Conservation (phyloP, 2,888 invertebrate species). For the Ophioninae sp. region DNA sequence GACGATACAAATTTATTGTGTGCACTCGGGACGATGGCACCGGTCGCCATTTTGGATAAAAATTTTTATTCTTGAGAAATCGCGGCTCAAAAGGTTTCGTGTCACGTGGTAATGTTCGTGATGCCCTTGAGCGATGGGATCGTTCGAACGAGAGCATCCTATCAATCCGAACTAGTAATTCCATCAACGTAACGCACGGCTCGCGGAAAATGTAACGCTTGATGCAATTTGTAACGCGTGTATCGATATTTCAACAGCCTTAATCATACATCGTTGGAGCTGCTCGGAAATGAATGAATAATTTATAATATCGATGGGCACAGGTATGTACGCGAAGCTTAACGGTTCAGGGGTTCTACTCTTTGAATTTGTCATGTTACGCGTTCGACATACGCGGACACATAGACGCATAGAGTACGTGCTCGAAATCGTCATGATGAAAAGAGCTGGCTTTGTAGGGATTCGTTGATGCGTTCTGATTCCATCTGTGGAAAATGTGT, state of each 20-base stretch:
- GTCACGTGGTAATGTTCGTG: too few species aligned
- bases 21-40: too few species aligned
- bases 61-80: too few species aligned
- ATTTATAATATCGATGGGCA: not conserved
- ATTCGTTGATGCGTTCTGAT: slow-evolving; percentile 39
- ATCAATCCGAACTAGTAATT: not conserved
- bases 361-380: slow-evolving; percentile 21
- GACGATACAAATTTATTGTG: too few species aligned
- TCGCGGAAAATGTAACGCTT: not conserved
- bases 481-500: slow-evolving; percentile 33
- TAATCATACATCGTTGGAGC: not conserved
- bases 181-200: not conserved
- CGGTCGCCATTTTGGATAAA: too few species aligned
- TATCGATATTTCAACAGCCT: not conserved
- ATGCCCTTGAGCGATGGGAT: not conserved
- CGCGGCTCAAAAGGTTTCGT: too few species aligned
- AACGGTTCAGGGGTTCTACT: slow-evolving; percentile 1
- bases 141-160: not conserved
- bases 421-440: slow-evolving; percentile 20
- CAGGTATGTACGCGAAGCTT: not conserved
- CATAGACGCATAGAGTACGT: too few species aligned
- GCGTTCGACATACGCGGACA: not conserved
- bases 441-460: slow-evolving; percentile 25
- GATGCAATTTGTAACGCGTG: not conserved
- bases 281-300: not conserved